Percentiles rank a stretch among this genome's conserved stretches.
Evolutionary conservation across 2,888 invertebrate genomes (phyloP).

Genomic region (Leptura quadrifasciata): DNA sequence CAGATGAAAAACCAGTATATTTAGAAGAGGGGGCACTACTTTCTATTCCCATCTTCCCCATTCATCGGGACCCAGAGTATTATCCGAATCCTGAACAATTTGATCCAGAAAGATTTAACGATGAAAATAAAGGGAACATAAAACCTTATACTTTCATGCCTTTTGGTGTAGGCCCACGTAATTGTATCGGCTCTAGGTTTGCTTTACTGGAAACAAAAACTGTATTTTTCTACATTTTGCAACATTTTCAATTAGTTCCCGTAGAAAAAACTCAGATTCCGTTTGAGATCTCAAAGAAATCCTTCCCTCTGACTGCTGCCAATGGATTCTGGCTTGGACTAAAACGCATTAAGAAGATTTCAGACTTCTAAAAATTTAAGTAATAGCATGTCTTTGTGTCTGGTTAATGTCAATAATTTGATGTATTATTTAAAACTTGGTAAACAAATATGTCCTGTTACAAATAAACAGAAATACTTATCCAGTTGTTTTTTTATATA

Average conservation of each 20-base stretch:
- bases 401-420: too few species aligned
- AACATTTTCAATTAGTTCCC: conserved; percentile 63
- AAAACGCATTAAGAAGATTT: conserved; percentile 36
- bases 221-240: conserved; percentile 61
- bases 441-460: too few species aligned
- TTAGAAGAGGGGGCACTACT: conserved; percentile 64
- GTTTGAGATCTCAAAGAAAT: conserved; percentile 56
- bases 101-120: conserved; percentile 69
- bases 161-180: conserved; percentile 75
- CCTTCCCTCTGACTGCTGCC: conserved; percentile 59
- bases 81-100: conserved; percentile 73
- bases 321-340: conserved; percentile 50
- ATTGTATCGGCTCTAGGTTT: conserved; percentile 73
- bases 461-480: too few species aligned
- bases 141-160: conserved; percentile 74
- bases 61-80: conserved; percentile 71
- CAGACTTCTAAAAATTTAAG: conserved; percentile 17
- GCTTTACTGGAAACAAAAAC: conserved; percentile 69
- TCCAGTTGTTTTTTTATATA: too few species aligned
- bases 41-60: conserved; percentile 65
- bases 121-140: conserved; percentile 68
- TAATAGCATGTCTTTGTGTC: too few species aligned
- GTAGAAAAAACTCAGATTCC: conserved; percentile 66
- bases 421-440: too few species aligned
- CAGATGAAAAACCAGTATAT: conserved; percentile 38